A percentile compares a stretch with the other conserved stretches of the same genome.
Evolutionary conservation across 2,888 invertebrate genomes (phyloP).

Genomic region (Meiosimyza decipiens): DNA sequence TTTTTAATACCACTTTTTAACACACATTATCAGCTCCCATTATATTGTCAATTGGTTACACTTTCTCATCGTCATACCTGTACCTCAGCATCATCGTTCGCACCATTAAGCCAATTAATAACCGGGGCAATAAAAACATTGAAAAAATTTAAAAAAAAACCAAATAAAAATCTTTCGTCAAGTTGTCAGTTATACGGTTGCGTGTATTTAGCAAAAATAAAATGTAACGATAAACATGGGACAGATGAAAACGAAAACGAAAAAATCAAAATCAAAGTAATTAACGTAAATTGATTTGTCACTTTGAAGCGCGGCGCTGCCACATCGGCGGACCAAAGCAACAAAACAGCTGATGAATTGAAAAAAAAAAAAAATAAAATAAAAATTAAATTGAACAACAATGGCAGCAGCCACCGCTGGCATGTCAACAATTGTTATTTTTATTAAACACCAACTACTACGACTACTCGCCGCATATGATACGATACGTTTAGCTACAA

Average conservation of each 20-base stretch:
- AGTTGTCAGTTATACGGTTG: constrained; percentile 15
- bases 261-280: constrained; percentile 18
- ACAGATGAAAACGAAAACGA: constrained; percentile 18
- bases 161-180: constrained; percentile 16
- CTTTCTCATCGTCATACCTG: too few relatives aligned
- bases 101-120: constrained; percentile 2
- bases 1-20: too few relatives aligned
- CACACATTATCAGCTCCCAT: too few relatives aligned
- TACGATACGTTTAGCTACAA: too few relatives aligned
- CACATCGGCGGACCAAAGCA: neutral
- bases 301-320: constrained; percentile 15
- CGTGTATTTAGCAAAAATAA: constrained; percentile 14
- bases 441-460: too few relatives aligned
- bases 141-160: neutral
- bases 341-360: constrained; percentile 4
- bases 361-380: constrained; percentile 11
- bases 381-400: neutral
- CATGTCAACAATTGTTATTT: too few relatives aligned
- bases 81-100: too few relatives aligned
- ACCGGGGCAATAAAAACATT: neutral
- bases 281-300: constrained; percentile 32
- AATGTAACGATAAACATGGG: neutral
- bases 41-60: too few relatives aligned
- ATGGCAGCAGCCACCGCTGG: too few relatives aligned
- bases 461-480: too few relatives aligned